These are phyloP conservation scores for Drosophila gaucha DNA, from an alignment of 2,888 invertebrate genomes.

Conservation along the genomic window DNA sequence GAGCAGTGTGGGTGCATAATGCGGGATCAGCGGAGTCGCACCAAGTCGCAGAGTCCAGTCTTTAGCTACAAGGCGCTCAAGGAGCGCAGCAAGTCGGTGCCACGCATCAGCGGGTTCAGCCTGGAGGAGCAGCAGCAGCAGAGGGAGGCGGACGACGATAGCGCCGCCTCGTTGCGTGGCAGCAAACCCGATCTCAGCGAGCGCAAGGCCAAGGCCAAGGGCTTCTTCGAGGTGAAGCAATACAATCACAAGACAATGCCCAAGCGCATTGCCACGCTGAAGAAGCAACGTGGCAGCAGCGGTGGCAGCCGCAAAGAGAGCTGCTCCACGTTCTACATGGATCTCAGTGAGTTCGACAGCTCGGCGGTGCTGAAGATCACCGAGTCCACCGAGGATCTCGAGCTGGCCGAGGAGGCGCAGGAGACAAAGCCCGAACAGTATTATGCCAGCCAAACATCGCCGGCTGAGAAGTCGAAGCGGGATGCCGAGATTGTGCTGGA, in stretches of 20 bases:
- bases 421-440: constrained; percentile 37
- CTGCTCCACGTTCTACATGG: constrained; percentile 89
- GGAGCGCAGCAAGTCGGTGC: constrained; percentile 84
- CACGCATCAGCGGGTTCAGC: constrained; percentile 77
- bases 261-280: constrained; percentile 89
- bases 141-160: constrained; percentile 63
- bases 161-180: constrained; percentile 61
- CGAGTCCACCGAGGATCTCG: constrained; percentile 88
- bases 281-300: constrained; percentile 87
- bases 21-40: constrained; percentile 58
- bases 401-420: constrained; percentile 62
- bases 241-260: constrained; percentile 89
- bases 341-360: constrained; percentile 86
- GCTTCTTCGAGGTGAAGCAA: constrained; percentile 86
- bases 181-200: constrained; percentile 73
- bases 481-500: constrained; percentile 89
- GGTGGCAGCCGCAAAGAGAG: constrained; percentile 86
- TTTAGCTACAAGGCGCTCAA: constrained; percentile 78
- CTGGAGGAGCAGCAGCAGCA: constrained; percentile 63
- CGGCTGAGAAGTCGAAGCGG: constrained; percentile 89
- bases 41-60: constrained; percentile 68
- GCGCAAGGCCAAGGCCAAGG: constrained; percentile 80
- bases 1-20: constrained; percentile 64
- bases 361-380: constrained; percentile 87
- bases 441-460: constrained; percentile 39